A percentile compares a stretch with the other conserved stretches of the same genome.
phyloP scores from a whole-genome alignment of 1,140 invertebrate genomes.

The Aphidius ervi region DNA sequence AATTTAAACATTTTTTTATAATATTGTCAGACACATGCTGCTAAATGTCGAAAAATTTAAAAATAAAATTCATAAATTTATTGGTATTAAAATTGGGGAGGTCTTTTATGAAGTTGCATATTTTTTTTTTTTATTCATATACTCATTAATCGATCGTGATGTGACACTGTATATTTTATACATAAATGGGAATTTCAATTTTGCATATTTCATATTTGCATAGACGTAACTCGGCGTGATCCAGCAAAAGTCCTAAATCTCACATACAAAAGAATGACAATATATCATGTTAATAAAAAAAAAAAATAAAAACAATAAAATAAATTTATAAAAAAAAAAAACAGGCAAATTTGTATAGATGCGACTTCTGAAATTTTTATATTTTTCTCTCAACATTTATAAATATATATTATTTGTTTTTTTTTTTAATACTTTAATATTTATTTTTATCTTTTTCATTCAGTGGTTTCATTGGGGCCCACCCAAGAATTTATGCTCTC shows the following conservation, averaged over 20 bases:
- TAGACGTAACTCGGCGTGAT: constrained; percentile 33
- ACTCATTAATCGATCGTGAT: constrained; percentile 25
- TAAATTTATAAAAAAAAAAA: too few species aligned
- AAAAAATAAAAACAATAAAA: background rate
- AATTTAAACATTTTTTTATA: too few species aligned
- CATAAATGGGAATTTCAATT: constrained; percentile 25
- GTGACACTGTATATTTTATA: constrained; percentile 19
- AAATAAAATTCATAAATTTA: constrained; percentile 1
- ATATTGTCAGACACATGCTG: too few species aligned
- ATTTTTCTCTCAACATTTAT: too few species aligned
- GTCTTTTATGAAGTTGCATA: constrained; percentile 3
- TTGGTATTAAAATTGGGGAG: constrained; percentile 2
- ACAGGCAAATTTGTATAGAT: too few species aligned
- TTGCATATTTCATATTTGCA: constrained; percentile 33
- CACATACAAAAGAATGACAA: constrained; percentile 7
- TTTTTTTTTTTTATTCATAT: constrained; percentile 1
- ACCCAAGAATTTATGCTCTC: constrained; percentile 37
- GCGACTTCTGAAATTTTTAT: too few species aligned
- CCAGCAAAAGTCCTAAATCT: constrained; percentile 13
- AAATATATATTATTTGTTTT: too few species aligned
- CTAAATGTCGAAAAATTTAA: background rate
- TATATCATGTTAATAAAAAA: constrained; percentile 14
- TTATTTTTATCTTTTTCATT: constrained; percentile 19
- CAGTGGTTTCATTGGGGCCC: background rate
- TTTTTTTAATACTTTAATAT: background rate